These are phyloP conservation scores for Luffia ferchaultella DNA, from an alignment of 2,888 invertebrate genomes.

Conservation along the genomic window DNA sequence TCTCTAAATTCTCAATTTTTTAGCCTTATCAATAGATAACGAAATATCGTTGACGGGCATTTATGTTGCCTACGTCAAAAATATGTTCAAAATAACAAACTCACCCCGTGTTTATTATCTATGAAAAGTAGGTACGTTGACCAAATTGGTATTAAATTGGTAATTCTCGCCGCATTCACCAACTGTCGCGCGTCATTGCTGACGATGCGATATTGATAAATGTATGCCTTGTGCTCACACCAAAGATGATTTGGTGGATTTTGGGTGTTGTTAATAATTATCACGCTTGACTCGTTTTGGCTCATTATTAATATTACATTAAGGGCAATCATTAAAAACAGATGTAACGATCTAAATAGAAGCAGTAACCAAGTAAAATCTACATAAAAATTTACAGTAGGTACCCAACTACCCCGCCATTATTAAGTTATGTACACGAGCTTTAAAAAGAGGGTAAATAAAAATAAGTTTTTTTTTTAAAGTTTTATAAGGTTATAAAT, in stretches of 20 bases:
- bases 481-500: too few relatives aligned
- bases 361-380: too few relatives aligned
- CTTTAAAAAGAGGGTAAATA: too few relatives aligned
- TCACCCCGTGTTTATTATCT: neutral
- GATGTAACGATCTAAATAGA: too few relatives aligned
- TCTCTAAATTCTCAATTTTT: too few relatives aligned
- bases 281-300: neutral
- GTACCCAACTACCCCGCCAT: too few relatives aligned
- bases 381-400: too few relatives aligned
- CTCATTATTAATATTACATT: neutral
- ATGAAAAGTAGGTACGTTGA: neutral
- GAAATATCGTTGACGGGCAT: neutral
- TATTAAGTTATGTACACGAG: too few relatives aligned
- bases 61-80: neutral
- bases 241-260: neutral
- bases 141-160: conserved; percentile 6
- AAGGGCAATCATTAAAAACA: too few relatives aligned
- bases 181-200: conserved; percentile 1
- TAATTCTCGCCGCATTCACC: conserved; percentile 4
- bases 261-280: neutral
- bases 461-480: too few relatives aligned
- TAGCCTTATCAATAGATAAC: neutral
- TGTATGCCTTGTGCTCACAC: neutral
- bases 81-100: neutral
- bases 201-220: conserved; percentile 1